Base-by-base conservation (phyloP, 2,797 vertebrate species). In the Danio aesculapii region DNA sequence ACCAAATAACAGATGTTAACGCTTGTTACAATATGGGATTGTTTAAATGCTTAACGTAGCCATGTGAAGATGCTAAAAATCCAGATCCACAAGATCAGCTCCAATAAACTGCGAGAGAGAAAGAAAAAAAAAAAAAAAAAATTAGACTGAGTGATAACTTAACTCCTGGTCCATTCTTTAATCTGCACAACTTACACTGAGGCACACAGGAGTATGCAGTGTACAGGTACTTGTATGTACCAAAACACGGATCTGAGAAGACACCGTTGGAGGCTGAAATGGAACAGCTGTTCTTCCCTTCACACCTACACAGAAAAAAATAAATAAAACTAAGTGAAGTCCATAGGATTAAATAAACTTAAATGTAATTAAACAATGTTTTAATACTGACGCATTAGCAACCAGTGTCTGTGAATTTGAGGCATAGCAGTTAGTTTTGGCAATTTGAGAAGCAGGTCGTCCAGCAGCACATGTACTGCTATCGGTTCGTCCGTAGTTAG, bases 181-280 rank as follows among this genome's bases (percentile, higher is more conserved):
- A 8, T 69, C 13, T 10, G 19, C 16, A 10, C 19, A 44, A 19
- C n/a, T 75, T 17, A 83, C 78, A 59, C 0, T 68, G 17, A 47
- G 16, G 1, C 13, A 46, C 14, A 6, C 83, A 86, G 61, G 10
- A 9, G 52, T 81, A 83, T 0, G 4, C 30, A 17, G 80, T 57
- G 9, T n/a, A 49, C 50, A 84, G 68, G 72, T 77, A 82, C 61
- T 87, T 85, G 39, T 49, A 82, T 46, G 43, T 85, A 7, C 62
- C 67, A 4, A 0, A 0, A 74, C 86, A 85, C 16, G 82, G 72
- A 39, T 85, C 79, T 3, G 71, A 41, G 76, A 85, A 82, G 10
- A 82, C 12, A 17, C 0, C 0, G 50, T 82, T 86, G 12, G 62
- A 13, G 69, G 79, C 82, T 8, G 3, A 6, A 3, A 82, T 64